Percentiles rank a stretch among this genome's conserved stretches.
phyloP scores from a whole-genome alignment of 2,797 vertebrate genomes.

The Aeoliscus strigatus region DNA sequence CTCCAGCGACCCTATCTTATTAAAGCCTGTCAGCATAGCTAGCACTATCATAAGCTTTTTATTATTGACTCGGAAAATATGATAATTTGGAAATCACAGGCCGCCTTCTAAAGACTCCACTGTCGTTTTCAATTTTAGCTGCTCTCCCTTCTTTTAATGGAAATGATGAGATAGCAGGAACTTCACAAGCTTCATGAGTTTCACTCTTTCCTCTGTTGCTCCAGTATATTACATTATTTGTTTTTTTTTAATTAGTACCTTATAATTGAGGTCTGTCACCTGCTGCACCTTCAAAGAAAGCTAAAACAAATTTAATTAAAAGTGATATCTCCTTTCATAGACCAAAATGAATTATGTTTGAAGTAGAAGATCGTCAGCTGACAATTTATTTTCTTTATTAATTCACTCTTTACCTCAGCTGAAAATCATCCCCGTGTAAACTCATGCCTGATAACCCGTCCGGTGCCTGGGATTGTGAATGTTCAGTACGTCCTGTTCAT shows the following conservation, averaged over 20 bases:
- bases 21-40: constrained; percentile 77
- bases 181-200: constrained; percentile 64
- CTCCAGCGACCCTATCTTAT: constrained; percentile 78
- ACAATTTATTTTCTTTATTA: constrained; percentile 73
- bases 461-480: constrained; percentile 20
- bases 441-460: constrained; percentile 32
- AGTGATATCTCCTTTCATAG: constrained; percentile 71
- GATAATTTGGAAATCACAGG: constrained; percentile 81
- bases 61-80: constrained; percentile 83
- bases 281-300: constrained; percentile 73
- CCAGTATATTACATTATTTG: constrained; percentile 57
- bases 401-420: constrained; percentile 55
- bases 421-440: constrained; percentile 51
- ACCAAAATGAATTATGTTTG: constrained; percentile 77
- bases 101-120: constrained; percentile 74
- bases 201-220: constrained; percentile 33
- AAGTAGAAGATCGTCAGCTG: constrained; percentile 72
- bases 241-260: constrained; percentile 77
- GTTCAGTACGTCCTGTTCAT: constrained; percentile 32
- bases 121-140: constrained; percentile 77
- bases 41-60: constrained; percentile 81
- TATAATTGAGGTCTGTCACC: constrained; percentile 81
- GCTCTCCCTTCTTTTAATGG: constrained; percentile 71
- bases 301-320: constrained; percentile 81
- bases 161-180: constrained; percentile 70